Evolutionary conservation across 2,797 vertebrate species (phyloP), one percentile per base, ranked within the genome.

Genomic region (Lindbergichthys nudifrons): DNA sequence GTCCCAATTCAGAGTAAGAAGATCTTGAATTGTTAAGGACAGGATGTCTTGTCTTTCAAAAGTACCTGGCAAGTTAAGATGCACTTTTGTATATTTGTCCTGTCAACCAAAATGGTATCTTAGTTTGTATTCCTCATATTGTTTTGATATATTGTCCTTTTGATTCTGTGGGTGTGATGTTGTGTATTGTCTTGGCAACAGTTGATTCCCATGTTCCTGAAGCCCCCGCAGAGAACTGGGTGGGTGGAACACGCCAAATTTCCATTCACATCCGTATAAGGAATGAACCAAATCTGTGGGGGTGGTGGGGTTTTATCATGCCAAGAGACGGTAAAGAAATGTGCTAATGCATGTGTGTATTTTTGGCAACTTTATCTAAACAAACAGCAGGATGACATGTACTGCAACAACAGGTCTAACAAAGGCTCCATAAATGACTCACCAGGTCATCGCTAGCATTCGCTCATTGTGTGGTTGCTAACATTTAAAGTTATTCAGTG

Each of bases 191-290:
- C 66, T 19, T 65, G 70, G 72, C 19, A 81, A 84, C 79, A 45
- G 19, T 41, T 32, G 51, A 54, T 32, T 75, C 69, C 50, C 43
- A 62, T 70, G 64, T 70, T 70, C 26, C 47, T 51, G 21, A 70
- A 71, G 52, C 65, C 71, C 70, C 48, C 59, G 16, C 62, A 82
- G 45, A 56, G 66, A 72, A 73, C 6, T 51, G 56, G 54, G 73
- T 73, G 80, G 75, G 86, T 54, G 64, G 73, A 54, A 56, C 4
- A 19, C 10, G 11, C 30, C 50, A 54, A 14, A 11, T 43, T 81
- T 87, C 84, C 84, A 75, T 53, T 79, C 26, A 69, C 56, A 52
- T 26, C 62, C 67, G 41, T 46, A 66, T 80, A 71, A 73, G 82
- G 82, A 80, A 77, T 81, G 54, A 68, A 66, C 32, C 32, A 61